Evolutionary conservation across 2,113 vertebrate genomes (phyloP), one percentile per base, ranked within the genome.

Genomic region (Callocephalon fimbriatum): DNA sequence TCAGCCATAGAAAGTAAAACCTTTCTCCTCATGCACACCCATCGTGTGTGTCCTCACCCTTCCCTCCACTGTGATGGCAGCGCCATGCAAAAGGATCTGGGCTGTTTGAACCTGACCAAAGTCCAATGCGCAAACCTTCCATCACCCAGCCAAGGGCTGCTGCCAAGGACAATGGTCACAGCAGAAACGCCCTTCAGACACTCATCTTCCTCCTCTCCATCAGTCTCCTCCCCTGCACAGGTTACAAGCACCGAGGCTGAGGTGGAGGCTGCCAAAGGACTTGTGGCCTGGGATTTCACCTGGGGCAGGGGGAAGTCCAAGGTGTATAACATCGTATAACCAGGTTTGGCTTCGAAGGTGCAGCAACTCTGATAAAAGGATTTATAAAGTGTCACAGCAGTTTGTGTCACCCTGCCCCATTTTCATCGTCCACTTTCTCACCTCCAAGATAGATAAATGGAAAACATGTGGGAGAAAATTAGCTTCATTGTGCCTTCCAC

Each of bases 151-250:
- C 44, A 56, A 86, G 82, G 42, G 79, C 74, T 92, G 75, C 88
- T 73, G 76, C 91, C 95, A 74, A 56, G 83, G 83, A 27, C 73
- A 50, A 12, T 0, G 0, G 26, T 50, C 72, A 62, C 0, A 0
- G 45, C 54, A 86, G 45, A 31, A 58, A 12, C 0, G 1, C 23
- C 25, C 26, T 63, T 16, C 27, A 68, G 76, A 50, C 44, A 44
- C 70, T 22, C 50, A 11, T 2, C 31, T 77, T 75, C 54, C 54
- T 53, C 50, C 54, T 44, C 12, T 25, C 67, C 86, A 3, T 3
- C 7, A 0, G 2, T 38, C 59, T 17, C 40, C 44, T 5, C 0
- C 70, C 0, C 0, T 29, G 42, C 13, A 10, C 0, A 1, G 53
- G 40, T 37, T 63, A 50, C 48, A 68, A 35, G 47, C 4, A 1